Evolutionary conservation across 2,797 vertebrate species (phyloP).

Genomic region (Cichlasoma orientale): DNA sequence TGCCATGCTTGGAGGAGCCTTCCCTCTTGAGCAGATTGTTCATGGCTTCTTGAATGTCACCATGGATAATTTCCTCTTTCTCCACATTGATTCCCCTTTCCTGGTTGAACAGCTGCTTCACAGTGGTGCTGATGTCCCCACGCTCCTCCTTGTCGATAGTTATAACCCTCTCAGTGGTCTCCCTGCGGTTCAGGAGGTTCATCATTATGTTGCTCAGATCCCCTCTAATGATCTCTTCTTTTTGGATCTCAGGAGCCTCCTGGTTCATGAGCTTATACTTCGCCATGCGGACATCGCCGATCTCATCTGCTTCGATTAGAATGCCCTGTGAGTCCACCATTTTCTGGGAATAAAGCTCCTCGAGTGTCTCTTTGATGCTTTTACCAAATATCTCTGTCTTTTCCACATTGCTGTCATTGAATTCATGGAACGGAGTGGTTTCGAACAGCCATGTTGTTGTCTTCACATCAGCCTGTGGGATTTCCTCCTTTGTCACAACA

Average conservation of each 20-base stretch:
- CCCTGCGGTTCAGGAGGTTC: conserved; percentile 86
- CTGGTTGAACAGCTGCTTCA: conserved; percentile 86
- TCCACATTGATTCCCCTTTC: conserved; percentile 79
- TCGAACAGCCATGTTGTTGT: conserved; percentile 95
- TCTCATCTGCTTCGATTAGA: conserved; percentile 90
- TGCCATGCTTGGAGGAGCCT: conserved; percentile 85
- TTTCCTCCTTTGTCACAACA: conserved; percentile 81
- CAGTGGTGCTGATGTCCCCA: conserved; percentile 87
- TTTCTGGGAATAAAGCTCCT: conserved; percentile 89
- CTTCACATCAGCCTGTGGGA: conserved; percentile 90
- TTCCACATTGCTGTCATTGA: conserved; percentile 84
- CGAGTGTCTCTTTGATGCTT: conserved; percentile 89
- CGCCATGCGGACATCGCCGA: conserved; percentile 92
- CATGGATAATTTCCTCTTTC: conserved; percentile 87
- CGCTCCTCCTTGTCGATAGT: conserved; percentile 86
- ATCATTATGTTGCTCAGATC: conserved; percentile 91
- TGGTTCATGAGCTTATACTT: conserved; percentile 92
- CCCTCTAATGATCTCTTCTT: conserved; percentile 87
- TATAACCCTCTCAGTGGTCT: conserved; percentile 79
- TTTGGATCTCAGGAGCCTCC: conserved; percentile 88
- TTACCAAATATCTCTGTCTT: conserved; percentile 88
- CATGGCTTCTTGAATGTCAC: conserved; percentile 91
- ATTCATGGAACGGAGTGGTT: conserved; percentile 87
- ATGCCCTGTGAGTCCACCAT: conserved; percentile 90
- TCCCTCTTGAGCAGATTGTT: conserved; percentile 85